Base-by-base conservation (phyloP, 2,888 invertebrate species). In the Stenolophus ochropezus region DNA sequence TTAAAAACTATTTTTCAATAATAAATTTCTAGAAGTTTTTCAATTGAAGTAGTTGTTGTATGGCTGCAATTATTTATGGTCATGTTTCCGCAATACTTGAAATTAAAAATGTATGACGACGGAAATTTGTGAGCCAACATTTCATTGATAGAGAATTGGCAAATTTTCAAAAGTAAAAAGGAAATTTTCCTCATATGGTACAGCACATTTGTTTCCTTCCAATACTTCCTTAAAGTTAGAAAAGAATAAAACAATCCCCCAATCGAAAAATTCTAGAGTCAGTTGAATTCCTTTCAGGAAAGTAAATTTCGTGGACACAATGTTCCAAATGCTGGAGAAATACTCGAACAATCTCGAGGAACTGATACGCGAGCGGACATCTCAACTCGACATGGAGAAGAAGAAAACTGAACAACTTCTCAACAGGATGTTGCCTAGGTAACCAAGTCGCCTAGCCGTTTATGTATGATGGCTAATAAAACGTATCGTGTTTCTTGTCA, bases 271-370 rank as follows among this genome's bases (percentile, higher is more conserved):
- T 56, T 56, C 16, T 75, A 33, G 47, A 49, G 16, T 21, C 21
- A 4, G 18, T 49, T 73, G 11, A 49, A 73, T 49, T 73, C 27
- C 78, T 89, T 89, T 2, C 89, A 95, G 96, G 86, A 97, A 97
- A 90, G 94, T 96, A 1, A 98, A 98, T 90, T 97, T 98, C 86
- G 96, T 98, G 77, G 98, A 98, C 89, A 97, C 97, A 74, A 98
- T 98, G 97, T 97, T 98, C 88, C 96, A 97, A 90, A 97, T 98
- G 94, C 91, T 98, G 87, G 98, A 98, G 88, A 97, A 97, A 89
- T 98, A 98, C 89, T 97, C 97, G 83, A 97, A 96, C 89, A 98
- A 98, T 90, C 90, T 98, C 87, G 98, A 98, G 89, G 97, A 97
- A 86, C 90, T 98, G 79, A 97, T 98, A 85, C 93, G 96, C 82